A percentile compares a stretch with the other conserved stretches of the same genome.
phyloP scores from a whole-genome alignment of 2,113 vertebrate genomes.

The Rissa tridactyla region DNA sequence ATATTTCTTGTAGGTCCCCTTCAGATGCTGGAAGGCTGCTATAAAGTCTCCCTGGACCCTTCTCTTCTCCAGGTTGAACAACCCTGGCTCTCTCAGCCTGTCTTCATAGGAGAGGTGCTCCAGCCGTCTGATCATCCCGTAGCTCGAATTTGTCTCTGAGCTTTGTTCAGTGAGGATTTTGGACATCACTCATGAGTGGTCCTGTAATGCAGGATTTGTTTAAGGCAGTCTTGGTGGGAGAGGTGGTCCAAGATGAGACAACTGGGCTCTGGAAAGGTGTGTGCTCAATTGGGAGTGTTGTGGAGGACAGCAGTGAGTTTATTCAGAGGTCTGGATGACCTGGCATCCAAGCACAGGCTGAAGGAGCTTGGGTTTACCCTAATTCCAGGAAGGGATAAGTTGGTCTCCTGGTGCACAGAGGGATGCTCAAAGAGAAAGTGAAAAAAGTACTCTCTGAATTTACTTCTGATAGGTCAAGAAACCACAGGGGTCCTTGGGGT shows the following conservation, averaged over 20 bases:
- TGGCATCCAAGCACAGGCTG: neutral
- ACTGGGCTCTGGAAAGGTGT: neutral
- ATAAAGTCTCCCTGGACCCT: neutral
- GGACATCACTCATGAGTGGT: neutral
- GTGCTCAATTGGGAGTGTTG: neutral
- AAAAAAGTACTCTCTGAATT: constrained; percentile 2
- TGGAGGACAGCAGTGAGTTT: neutral
- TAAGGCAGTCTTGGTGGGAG: neutral
- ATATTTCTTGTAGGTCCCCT: neutral
- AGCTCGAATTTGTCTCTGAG: neutral
- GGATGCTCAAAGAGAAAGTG: neutral
- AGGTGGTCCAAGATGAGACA: neutral
- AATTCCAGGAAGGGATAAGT: neutral
- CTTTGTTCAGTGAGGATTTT: neutral
- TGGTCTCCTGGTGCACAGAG: neutral
- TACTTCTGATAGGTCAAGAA: neutral
- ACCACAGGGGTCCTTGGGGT: neutral
- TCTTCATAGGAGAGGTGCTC: neutral
- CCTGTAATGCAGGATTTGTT: neutral
- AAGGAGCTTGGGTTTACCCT: neutral
- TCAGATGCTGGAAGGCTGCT: neutral
- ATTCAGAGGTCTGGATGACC: neutral
- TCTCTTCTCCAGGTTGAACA: neutral
- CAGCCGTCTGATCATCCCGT: neutral
- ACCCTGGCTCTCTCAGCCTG: neutral